Evolutionary conservation across 2,888 invertebrate genomes (phyloP), one percentile per base, ranked within the genome.

Genomic region (Drosophila diplacantha): DNA sequence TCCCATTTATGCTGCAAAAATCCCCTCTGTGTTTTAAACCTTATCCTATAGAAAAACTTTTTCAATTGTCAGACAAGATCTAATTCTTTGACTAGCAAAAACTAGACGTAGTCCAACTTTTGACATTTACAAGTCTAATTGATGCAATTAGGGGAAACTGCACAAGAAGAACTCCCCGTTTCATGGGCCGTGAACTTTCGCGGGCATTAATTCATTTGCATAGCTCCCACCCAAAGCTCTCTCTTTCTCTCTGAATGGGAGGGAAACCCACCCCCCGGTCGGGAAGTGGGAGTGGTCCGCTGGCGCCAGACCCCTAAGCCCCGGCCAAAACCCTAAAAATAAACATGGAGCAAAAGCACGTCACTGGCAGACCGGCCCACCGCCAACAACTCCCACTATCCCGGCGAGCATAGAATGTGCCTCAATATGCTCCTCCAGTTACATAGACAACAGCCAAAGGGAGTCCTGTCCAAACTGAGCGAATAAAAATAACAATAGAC

Each of bases 271-370:
- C 38, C 38, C 38, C 20, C 38, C 7, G n/a, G 11, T 18, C n/a
- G 18, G 24, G 22, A 22, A 22, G 18, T 26, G 53, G 56, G 47
- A 46, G 49, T 47, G 46, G 58, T 32, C 49, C 35, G 59, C 9
- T 70, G 77, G 59, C 69, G 63, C 56, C 69, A 71, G 41, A 38
- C 39, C 51, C 37, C 39, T 47, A 61, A 63, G 55, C 53, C 55
- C 52, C 57, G 37, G 49, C 47, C 55, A 69, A 63, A 67, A 52
- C 66, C 61, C 70, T 62, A 73, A 68, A 75, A 73, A 75, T 68
- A 73, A 78, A 69, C 65, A 58, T 39, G 38, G 20, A 44, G 39
- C 54, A 22, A 54, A 44, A 46, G 61, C 53, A 60, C 70, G 60
- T 54, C 66, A 58, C 52, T 22, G 24, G 7, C 59, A 37, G 32